These are phyloP conservation scores for Protodeltote pygarga DNA, from an alignment of 2,888 invertebrate genomes.

Conservation along the genomic window DNA sequence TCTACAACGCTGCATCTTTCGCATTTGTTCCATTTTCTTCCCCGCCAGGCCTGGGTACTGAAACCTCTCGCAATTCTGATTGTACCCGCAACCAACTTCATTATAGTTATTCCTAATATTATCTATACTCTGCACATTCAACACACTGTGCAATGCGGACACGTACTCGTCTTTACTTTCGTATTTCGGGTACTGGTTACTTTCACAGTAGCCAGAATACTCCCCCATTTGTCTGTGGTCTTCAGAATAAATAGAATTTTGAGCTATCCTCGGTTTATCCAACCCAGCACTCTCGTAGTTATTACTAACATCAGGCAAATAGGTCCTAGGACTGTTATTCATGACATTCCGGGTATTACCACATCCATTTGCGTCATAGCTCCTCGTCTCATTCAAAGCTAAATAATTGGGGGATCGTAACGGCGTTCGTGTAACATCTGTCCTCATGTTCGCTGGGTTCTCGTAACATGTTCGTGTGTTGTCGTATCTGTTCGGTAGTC, in stretches of 20 bases:
- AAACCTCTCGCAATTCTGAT: conserved; percentile 73
- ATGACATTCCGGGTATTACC: conserved; percentile 75
- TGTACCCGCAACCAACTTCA: conserved; percentile 64
- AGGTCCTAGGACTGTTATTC: conserved; percentile 74
- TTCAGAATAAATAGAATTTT: conserved; percentile 68
- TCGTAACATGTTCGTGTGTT: conserved; percentile 76
- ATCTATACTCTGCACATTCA: conserved; percentile 71
- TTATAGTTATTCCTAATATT: conserved; percentile 66
- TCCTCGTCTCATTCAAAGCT: conserved; percentile 58
- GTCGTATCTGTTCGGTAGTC: conserved; percentile 63
- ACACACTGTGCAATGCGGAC: conserved; percentile 65
- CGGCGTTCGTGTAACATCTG: conserved; percentile 62
- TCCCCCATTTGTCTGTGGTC: conserved; percentile 66
- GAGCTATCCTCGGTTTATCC: conserved; percentile 59
- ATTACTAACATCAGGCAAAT: conserved; percentile 62
- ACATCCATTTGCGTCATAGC: conserved; percentile 69
- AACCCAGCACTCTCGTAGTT: conserved; percentile 64
- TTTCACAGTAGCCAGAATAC: conserved; percentile 71
- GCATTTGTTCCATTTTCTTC: conserved; percentile 79
- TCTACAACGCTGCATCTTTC: conserved; percentile 86
- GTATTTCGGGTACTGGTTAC: conserved; percentile 66
- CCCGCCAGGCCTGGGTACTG: conserved; percentile 80
- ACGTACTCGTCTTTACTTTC: conserved; percentile 73
- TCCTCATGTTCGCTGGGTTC: conserved; percentile 68
- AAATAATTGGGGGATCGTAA: conserved; percentile 72